Evolutionary conservation across 2,888 invertebrate species (phyloP), one percentile per base, ranked within the genome.

Genomic region (Polyploca ridens): DNA sequence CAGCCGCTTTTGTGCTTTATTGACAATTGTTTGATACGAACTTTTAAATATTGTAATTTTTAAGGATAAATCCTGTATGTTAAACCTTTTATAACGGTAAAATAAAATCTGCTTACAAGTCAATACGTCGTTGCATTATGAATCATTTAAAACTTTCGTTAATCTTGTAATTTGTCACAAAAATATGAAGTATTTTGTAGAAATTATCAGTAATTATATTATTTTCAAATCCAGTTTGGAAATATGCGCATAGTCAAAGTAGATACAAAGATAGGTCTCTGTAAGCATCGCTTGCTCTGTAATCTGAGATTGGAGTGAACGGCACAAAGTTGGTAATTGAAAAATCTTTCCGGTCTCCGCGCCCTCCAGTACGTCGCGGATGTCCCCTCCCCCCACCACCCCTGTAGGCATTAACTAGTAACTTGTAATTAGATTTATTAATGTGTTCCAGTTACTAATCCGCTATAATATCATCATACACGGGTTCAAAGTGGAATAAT

Each of bases 301-400:
- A 76, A 69, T 64, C 79, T 75, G 85, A 89, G 91, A 91, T 90
- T 90, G 90, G 87, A 90, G 89, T 87, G 84, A 81, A 78, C 85
- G 87, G 90, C 88, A 90, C 89, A 89, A 90, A 91, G 88, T 91
- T 90, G 87, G 90, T 92, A 91, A 92, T 92, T 92, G 92, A 92
- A 92, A 92, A 92, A 91, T 91, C 90, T 90, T 89, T 89, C 88
- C 85, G 85, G 81, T 82, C 81, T 57, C 73, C 70, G 64, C 65
- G 57, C 58, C 58, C 35, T 44, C 33, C 64, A 46, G 46, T 46
- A 46, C 46, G n/a, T 46, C n/a, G 46, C 46, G 46, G 46, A 46
- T n/a, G 63, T 67, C 62, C 41, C 71, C 38, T 4, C 41, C 69
- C 71, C 62, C 69, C n/a, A n/a, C 71, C 71, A 27, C 68, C 66